Percentiles rank a stretch among this genome's conserved stretches.
Evolutionary conservation across 2,113 vertebrate species (phyloP).

Genomic region (Oncorhynchus clarkii): DNA sequence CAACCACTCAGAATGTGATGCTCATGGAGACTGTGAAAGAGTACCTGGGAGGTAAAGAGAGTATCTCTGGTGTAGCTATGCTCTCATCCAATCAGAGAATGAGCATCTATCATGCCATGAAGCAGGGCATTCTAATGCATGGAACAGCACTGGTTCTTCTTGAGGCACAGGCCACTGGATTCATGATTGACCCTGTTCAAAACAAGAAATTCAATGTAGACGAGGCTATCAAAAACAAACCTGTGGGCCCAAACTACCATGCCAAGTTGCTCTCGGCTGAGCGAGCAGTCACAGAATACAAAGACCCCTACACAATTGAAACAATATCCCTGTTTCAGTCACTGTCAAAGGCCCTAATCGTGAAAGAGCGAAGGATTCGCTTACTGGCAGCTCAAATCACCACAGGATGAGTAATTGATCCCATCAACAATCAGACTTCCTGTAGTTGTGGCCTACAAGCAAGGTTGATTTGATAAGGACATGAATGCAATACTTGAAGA

Average conservation of each 20-base stretch:
- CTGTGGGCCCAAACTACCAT: slow-evolving; percentile 79
- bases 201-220: slow-evolving; percentile 81
- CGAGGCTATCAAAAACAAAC: slow-evolving; percentile 73
- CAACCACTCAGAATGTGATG: slow-evolving; percentile 75
- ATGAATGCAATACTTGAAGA: slow-evolving; percentile 70
- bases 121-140: slow-evolving; percentile 78
- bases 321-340: slow-evolving; percentile 85
- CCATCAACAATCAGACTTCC: slow-evolving; percentile 83
- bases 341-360: slow-evolving; percentile 78
- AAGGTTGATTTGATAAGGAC: slow-evolving; percentile 73
- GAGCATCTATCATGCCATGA: slow-evolving; percentile 76
- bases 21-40: slow-evolving; percentile 79
- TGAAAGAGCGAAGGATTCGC: slow-evolving; percentile 79
- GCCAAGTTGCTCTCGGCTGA: slow-evolving; percentile 82
- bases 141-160: slow-evolving; percentile 85
- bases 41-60: slow-evolving; percentile 77
- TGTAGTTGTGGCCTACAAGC: slow-evolving; percentile 72
- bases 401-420: slow-evolving; percentile 84
- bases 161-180: slow-evolving; percentile 84
- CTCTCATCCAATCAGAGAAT: slow-evolving; percentile 68
- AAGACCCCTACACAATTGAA: slow-evolving; percentile 77
- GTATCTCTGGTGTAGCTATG: slow-evolving; percentile 68
- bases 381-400: slow-evolving; percentile 88
- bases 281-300: slow-evolving; percentile 83
- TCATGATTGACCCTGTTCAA: slow-evolving; percentile 81